These are phyloP conservation scores for Achlya flavicornis DNA, from an alignment of 2,888 invertebrate species.

Conservation along the genomic window DNA sequence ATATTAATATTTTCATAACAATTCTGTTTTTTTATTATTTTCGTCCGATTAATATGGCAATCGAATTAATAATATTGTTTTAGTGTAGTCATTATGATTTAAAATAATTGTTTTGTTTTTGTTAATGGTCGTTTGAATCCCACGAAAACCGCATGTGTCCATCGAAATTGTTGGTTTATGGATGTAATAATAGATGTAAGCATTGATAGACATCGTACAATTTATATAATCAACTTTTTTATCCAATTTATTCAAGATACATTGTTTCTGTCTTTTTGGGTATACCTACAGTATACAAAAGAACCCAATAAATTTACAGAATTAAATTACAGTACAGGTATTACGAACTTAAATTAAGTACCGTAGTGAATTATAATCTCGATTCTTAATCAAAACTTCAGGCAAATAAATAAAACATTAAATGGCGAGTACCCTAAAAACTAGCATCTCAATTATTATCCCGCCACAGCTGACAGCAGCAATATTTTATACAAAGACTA, in stretches of 20 bases:
- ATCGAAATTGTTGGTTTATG: not conserved
- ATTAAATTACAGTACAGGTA: no score
- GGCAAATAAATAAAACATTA: conserved; percentile 19
- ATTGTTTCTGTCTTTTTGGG: no score
- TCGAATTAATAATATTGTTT: conserved; percentile 11
- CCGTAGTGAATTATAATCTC: not conserved
- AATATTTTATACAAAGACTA: conserved; percentile 35
- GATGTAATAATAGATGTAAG: not conserved
- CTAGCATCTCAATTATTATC: conserved; percentile 38
- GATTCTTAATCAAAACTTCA: not conserved
- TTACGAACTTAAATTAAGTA: not conserved
- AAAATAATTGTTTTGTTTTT: conserved; percentile 6
- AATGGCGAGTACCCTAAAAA: conserved; percentile 33
- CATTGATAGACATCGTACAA: no score
- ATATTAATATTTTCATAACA: conserved; percentile 6
- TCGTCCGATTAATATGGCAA: conserved; percentile 10
- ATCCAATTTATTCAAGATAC: no score
- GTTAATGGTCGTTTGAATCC: conserved; percentile 8
- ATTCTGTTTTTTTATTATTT: not conserved
- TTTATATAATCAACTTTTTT: no score
- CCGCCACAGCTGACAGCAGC: conserved; percentile 37
- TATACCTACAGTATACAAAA: no score
- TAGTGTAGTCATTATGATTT: not conserved
- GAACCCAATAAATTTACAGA: no score
- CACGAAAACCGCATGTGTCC: not conserved